Evolutionary conservation across 1,140 invertebrate genomes (phyloP).

Genomic region (Hycleus cichorii): DNA sequence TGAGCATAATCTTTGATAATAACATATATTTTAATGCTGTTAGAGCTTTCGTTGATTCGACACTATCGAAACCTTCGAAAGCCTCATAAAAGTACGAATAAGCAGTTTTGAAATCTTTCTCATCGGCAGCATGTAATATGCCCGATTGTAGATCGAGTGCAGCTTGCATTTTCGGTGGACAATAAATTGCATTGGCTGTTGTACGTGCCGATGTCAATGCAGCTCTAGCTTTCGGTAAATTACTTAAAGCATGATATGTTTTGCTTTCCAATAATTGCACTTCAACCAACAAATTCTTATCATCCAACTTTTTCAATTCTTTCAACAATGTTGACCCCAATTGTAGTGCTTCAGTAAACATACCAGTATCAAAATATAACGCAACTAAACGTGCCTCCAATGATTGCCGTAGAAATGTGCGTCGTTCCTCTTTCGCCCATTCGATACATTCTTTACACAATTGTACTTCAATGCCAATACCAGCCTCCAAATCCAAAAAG

Average conservation of each 20-base stretch:
- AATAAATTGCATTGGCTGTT: constrained; percentile 98
- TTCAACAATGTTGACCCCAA: constrained; percentile 79
- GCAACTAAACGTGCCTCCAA: constrained; percentile 89
- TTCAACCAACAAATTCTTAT: constrained; percentile 97
- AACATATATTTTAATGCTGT: constrained; percentile 98
- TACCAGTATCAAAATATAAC: constrained; percentile 88
- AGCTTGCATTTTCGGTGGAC: constrained; percentile 96
- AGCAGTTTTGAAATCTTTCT: constrained; percentile 98
- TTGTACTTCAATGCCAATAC: constrained; percentile 85
- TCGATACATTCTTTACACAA: constrained; percentile 96
- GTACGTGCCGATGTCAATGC: constrained; percentile 96
- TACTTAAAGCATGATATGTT: constrained; percentile 95
- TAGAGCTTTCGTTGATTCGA: constrained; percentile 85
- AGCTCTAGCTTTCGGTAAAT: constrained; percentile 93
- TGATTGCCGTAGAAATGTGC: constrained; percentile 94
- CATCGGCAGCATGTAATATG: constrained; percentile 97
- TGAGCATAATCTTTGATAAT: constrained; percentile 96
- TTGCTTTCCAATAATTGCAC: constrained; percentile 96
- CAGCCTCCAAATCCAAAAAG: constrained; percentile 93
- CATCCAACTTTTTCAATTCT: constrained; percentile 98
- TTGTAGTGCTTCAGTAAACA: constrained; percentile 78
- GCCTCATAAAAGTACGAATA: constrained; percentile 99
- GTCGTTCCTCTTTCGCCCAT: constrained; percentile 96
- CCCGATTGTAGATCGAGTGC: constrained; percentile 96
- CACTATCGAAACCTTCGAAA: constrained; percentile 98